Evolutionary conservation across 2,113 vertebrate species (phyloP), one percentile per base, ranked within the genome.

Genomic region (Aptenodytes patagonicus): DNA sequence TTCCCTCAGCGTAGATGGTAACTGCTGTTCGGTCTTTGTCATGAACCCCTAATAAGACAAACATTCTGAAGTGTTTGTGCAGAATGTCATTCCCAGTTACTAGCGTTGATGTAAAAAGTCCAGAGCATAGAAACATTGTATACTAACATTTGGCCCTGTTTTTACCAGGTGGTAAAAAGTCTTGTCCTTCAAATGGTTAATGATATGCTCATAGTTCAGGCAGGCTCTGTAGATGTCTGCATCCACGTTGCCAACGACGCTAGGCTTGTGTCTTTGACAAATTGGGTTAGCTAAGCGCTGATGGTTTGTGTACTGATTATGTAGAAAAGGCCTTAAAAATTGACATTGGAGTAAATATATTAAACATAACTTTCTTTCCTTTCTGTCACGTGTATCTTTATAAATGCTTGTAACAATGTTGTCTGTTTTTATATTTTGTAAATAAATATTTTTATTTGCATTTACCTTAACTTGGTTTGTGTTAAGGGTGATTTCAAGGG

Each of bases 401-500:
- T 77, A 91, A 96, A 94, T 94, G 95, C 90, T 92, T 97, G 96
- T 97, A 97, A 96, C 81, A 19, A 47, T 93, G 68, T 89, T 97
- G 91, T 93, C 78, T 97, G 96, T 62, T 97, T 94, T 94, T 96
- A 85, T 72, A 91, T 93, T 85, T 83, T 97, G 95, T 95, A 96
- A 97, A 97, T 97, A 97, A 97, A 97, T 96, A 65, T n/a, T 96
- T 95, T 93, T 76, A 89, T 95, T 96, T 96, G 95, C 91, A 31
- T 90, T 96, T 65, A 97, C 92, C 95, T 96, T 96, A 97, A 96
- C 87, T 93, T 96, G 93, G 87, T 91, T 96, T 97, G 84, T 97
- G 95, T 97, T 96, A 95, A 97, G 96, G 96, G 65, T 97, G 96
- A 96, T 96, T 97, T 97, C 95, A 90, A 69, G 84, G 94, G 95